Evolutionary conservation across 2,113 vertebrate species (phyloP), one percentile per base, ranked within the genome.

Genomic region (Sterrhoptilus dennistouni): DNA sequence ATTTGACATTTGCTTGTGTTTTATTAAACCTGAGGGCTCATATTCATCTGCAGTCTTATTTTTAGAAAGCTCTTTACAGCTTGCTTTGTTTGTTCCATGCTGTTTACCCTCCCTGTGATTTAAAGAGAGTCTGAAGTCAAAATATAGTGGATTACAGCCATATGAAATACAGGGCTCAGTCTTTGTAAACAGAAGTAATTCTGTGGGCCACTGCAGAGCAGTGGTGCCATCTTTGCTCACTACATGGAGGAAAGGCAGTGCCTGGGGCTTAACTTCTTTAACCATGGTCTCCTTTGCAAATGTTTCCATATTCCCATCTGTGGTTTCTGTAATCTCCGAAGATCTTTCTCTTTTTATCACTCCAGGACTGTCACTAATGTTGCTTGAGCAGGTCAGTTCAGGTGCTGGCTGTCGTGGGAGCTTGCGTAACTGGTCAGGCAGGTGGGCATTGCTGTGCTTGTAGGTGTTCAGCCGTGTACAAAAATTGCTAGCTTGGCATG

Each of bases 131-230:
- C 98, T 98, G 94, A 98, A 98, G 89, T 98, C 98, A 94, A 98
- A 98, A 94, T 98, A 98, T 68, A 98, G 92, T 63, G 99, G 99
- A 78, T 99, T 99, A 97, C 98, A 99, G 93, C 99, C 99, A 80
- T 99, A 99, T 71, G 99, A 99, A 96, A 99, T 97, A 47, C 96
- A 98, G 23, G 99, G 99, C 72, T 99, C 97, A n/a, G 98, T 98
- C 96, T 98, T 98, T 83, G 99, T 99, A 97, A 99, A 99, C 65
- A 98, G 97, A 83, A 99, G 94, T 72, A 99, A 97, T 93, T 98
- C 98, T 14, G 98, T 98, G 40, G 99, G 99, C 99, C 99, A 99
- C 80, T 98, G 98, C 52, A 99, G 97, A 80, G 92, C 97, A 24
- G 98, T 98, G 29, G 97, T 98, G 68, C 98, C 99, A 75, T 99